Percentiles rank a stretch among this genome's conserved stretches.
These are phyloP conservation scores for Polymixis flavicincta DNA, from an alignment of 2,888 invertebrate genomes.

Conservation along the genomic window DNA sequence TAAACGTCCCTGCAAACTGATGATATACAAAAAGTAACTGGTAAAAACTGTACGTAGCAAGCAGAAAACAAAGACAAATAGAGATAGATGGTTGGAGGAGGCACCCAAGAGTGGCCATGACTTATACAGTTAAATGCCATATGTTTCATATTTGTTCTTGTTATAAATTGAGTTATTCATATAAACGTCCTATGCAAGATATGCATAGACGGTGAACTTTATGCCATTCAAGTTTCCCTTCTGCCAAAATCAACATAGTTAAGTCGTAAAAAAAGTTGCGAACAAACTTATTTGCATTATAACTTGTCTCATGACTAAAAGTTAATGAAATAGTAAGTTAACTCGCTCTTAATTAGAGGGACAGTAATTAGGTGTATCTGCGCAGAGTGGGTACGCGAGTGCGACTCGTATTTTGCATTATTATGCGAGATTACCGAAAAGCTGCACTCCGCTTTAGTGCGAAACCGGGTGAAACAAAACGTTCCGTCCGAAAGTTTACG, in stretches of 20 bases:
- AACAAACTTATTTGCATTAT: constrained; percentile 36
- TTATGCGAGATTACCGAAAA: constrained; percentile 60
- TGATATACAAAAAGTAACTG: background rate
- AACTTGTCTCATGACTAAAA: constrained; percentile 38
- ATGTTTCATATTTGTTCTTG: background rate
- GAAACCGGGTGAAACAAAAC: constrained; percentile 25
- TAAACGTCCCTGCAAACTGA: background rate
- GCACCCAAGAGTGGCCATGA: background rate
- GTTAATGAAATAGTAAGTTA: constrained; percentile 52
- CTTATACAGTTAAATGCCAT: background rate
- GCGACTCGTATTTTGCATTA: constrained; percentile 57
- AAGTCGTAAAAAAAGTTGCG: constrained; percentile 19
- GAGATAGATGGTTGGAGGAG: background rate
- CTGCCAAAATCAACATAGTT: constrained; percentile 28
- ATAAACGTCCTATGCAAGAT: background rate
- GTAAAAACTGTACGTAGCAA: background rate
- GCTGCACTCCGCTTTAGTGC: constrained; percentile 47
- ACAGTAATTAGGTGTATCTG: constrained; percentile 60
- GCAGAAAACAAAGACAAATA: background rate
- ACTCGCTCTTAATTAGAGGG: constrained; percentile 57
- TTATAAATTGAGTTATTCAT: background rate
- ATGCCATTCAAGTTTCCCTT: background rate
- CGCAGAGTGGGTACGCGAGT: constrained; percentile 45
- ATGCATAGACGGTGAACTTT: background rate
- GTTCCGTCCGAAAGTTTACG: constrained; percentile 26